phyloP scores from a whole-genome alignment of 2,888 invertebrate genomes.

The Cephus sareptanus region DNA sequence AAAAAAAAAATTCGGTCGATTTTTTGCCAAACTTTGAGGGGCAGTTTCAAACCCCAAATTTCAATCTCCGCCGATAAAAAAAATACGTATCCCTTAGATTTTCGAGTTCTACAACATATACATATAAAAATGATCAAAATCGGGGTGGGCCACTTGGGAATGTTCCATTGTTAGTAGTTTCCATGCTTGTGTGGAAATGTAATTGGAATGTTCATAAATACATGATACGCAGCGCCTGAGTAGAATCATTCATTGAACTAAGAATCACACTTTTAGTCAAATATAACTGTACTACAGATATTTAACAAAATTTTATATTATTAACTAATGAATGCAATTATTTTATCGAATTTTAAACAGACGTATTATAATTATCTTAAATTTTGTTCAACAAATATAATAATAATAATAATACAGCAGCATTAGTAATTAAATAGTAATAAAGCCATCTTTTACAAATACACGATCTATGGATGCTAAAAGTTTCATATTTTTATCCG shows the following conservation, averaged over 20 bases:
- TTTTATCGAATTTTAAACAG: background rate
- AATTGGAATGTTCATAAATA: background rate
- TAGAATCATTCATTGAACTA: background rate
- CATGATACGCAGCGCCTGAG: background rate
- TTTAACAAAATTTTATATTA: background rate
- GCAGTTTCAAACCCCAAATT: too few relatives aligned
- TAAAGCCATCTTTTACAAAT: background rate
- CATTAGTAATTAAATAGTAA: background rate
- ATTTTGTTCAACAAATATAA: background rate
- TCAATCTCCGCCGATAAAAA: too few relatives aligned
- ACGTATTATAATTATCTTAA: background rate
- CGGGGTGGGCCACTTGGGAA: too few relatives aligned
- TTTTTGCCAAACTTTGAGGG: too few relatives aligned
- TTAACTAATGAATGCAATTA: background rate
- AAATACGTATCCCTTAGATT: too few relatives aligned
- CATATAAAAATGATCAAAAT: too few relatives aligned
- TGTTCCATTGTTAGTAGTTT: too few relatives aligned
- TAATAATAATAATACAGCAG: background rate
- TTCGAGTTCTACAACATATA: too few relatives aligned
- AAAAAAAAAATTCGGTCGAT: too few relatives aligned
- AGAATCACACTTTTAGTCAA: background rate
- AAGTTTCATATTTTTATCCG: background rate
- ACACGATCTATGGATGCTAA: background rate
- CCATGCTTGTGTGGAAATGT: background rate
- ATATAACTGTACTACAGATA: background rate